Conservation (phyloP, 2,113 vertebrate species). For the Engraulis encrasicolus region DNA sequence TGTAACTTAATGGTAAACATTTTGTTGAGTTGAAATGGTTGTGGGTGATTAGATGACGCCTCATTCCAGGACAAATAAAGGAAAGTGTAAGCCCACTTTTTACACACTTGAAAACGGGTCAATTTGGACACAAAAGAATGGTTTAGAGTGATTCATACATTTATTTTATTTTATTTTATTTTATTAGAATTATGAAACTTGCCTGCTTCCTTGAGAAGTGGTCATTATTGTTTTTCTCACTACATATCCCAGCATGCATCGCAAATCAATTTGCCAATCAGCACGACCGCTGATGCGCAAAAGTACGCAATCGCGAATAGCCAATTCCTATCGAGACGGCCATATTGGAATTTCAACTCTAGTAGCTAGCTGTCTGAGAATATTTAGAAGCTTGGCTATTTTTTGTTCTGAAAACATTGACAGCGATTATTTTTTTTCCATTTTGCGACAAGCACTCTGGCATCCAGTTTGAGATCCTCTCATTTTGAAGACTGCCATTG, state of each 20-base stretch:
- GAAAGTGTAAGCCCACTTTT: no score
- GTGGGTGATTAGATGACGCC: no score
- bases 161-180: no score
- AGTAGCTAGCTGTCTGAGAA: conserved; percentile 64
- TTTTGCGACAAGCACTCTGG: conserved; percentile 46
- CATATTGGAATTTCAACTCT: conserved; percentile 84
- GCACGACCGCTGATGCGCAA: conserved; percentile 55
- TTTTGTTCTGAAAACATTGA: conserved; percentile 59
- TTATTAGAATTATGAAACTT: no score
- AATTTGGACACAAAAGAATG: no score
- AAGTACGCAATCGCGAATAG: conserved; percentile 62
- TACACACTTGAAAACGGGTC: no score
- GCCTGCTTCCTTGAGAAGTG: no score
- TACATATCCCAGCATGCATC: background rate
- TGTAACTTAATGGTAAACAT: no score
- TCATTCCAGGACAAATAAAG: no score
- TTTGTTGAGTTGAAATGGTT: no score
- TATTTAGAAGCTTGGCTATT: conserved; percentile 65
- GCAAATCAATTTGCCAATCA: background rate
- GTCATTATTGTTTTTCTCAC: background rate
- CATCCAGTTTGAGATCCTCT: conserved; percentile 60
- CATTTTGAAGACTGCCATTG: conserved; percentile 60
- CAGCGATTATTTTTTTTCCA: conserved; percentile 48
- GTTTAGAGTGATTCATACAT: no score
- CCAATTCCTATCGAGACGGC: conserved; percentile 68